phyloP scores from a whole-genome alignment of 2,888 invertebrate genomes.

The Drosophila colorata region DNA sequence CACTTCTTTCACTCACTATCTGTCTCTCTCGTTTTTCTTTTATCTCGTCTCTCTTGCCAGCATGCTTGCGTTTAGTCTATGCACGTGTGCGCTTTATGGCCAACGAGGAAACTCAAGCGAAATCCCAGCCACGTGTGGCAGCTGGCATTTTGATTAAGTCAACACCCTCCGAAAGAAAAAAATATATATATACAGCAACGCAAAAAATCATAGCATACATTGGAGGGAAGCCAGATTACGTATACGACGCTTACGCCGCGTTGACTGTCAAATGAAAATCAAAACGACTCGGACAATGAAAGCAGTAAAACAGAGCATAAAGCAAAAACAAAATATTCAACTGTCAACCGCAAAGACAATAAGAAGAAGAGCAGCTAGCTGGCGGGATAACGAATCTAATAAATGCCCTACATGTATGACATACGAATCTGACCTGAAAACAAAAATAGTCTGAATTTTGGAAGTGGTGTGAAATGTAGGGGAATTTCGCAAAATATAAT shows the following conservation, averaged over 20 bases:
- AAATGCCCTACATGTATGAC: conserved; percentile 9
- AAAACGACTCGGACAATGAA: conserved; percentile 48
- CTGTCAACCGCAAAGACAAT: conserved; percentile 42
- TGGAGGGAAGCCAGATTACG: conserved; percentile 36
- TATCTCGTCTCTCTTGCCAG: conserved; percentile 1
- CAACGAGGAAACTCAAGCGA: conserved; percentile 31
- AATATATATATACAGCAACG: not conserved
- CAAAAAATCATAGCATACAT: conserved; percentile 46
- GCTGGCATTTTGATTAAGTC: conserved; percentile 63
- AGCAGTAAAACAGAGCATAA: conserved; percentile 8
- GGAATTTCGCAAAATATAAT: too few relatives aligned
- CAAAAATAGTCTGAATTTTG: too few relatives aligned
- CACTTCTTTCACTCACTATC: not conserved
- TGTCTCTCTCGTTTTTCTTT: not conserved
- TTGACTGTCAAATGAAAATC: conserved; percentile 52
- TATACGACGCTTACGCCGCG: conserved; percentile 36
- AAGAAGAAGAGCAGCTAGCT: not conserved
- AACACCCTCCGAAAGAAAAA: conserved; percentile 19
- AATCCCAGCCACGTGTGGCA: conserved; percentile 51
- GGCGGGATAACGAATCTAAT: not conserved
- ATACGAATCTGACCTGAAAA: too few relatives aligned
- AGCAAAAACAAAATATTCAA: conserved; percentile 29
- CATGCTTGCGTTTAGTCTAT: conserved; percentile 31
- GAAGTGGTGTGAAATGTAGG: too few relatives aligned
- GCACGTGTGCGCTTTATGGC: conserved; percentile 63